Conservation (phyloP, 2,113 vertebrate genomes). For the Agapornis roseicollis region DNA sequence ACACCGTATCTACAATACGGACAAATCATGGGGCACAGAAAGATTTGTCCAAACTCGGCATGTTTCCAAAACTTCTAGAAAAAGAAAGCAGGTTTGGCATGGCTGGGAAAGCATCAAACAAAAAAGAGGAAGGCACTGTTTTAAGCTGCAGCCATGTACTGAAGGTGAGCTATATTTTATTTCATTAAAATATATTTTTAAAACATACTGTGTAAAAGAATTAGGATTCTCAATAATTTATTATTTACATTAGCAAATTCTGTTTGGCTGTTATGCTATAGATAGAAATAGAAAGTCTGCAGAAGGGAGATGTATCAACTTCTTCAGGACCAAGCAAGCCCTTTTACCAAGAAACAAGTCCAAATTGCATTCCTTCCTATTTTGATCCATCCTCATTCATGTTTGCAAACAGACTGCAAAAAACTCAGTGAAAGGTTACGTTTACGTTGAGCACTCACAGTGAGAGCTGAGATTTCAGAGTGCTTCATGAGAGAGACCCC, state of each 20-base stretch:
- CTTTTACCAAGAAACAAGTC: neutral
- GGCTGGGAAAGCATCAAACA: neutral
- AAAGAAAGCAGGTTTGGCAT: neutral
- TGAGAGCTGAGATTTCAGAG: rapidly evolving
- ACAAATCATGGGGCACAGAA: neutral
- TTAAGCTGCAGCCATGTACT: neutral
- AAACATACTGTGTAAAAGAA: slow-evolving; percentile 80
- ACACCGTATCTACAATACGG: neutral
- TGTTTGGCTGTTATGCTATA: slow-evolving; percentile 61
- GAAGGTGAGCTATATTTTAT: slow-evolving; percentile 74
- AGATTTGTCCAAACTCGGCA: neutral
- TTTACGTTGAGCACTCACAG: neutral
- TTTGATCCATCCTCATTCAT: neutral
- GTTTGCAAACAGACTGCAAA: neutral
- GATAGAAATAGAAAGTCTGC: neutral
- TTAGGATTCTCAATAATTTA: slow-evolving; percentile 85
- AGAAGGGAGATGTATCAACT: neutral
- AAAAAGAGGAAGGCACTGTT: neutral
- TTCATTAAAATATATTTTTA: slow-evolving; percentile 83
- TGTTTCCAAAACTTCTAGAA: neutral
- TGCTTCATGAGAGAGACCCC: neutral
- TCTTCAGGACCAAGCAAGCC: neutral
- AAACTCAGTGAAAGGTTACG: neutral
- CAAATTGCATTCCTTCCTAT: neutral
- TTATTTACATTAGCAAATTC: slow-evolving; percentile 80